phyloP scores from a whole-genome alignment of 2,888 invertebrate species.

The Clusia tigrina region DNA sequence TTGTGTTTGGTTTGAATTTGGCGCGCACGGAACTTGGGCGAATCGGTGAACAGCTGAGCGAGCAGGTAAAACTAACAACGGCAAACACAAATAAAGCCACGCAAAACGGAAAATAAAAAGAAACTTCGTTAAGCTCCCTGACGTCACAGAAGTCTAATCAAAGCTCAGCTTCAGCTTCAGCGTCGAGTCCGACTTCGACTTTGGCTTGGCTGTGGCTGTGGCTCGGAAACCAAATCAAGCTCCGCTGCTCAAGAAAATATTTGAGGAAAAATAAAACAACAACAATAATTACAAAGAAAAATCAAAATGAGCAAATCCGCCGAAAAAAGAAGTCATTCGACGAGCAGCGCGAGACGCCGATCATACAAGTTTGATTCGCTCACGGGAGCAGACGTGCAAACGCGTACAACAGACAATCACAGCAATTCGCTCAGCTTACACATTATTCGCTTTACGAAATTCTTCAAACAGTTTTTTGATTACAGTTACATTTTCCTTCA shows the following conservation, averaged over 20 bases:
- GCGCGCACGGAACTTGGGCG: background rate
- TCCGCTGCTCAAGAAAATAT: background rate
- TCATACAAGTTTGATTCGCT: slow-evolving; percentile 57
- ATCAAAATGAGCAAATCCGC: slow-evolving; percentile 20
- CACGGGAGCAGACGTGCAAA: slow-evolving; percentile 61
- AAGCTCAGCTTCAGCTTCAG: slow-evolving; percentile 38
- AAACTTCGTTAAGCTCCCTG: slow-evolving; percentile 39
- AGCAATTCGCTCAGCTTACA: background rate
- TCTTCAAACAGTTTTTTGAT: slow-evolving; percentile 9
- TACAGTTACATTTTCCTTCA: background rate
- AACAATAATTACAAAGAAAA: background rate
- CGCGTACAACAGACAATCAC: slow-evolving; percentile 40
- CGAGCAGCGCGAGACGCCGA: slow-evolving; percentile 48
- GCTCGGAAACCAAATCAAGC: background rate
- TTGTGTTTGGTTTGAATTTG: background rate
- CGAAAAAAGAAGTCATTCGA: slow-evolving; percentile 51
- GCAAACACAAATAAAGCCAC: background rate
- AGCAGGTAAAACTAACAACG: background rate
- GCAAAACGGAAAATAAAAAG: slow-evolving; percentile 9
- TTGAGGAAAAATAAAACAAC: background rate
- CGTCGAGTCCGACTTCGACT: slow-evolving; percentile 43
- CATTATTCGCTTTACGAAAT: slow-evolving; percentile 12
- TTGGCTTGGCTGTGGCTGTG: slow-evolving; percentile 1
- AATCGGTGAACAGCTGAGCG: slow-evolving; percentile 16
- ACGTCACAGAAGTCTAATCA: slow-evolving; percentile 46